phyloP scores from a whole-genome alignment of 2,113 vertebrate genomes.

The Myocastor coypus region DNA sequence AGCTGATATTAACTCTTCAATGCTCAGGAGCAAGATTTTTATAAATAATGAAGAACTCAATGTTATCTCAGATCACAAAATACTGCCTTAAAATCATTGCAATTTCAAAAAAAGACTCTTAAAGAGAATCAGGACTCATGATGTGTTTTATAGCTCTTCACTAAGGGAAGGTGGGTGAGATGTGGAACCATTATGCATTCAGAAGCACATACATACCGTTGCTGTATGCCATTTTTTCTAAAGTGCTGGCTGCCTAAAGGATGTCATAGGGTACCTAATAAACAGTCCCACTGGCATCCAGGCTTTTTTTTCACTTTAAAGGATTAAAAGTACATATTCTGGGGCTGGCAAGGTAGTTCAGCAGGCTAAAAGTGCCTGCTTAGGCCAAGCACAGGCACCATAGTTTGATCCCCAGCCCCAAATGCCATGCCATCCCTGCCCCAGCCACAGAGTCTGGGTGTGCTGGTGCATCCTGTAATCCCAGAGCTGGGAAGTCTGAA shows the following conservation, averaged over 20 bases:
- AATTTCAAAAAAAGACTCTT: slow-evolving; percentile 48
- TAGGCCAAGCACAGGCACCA: too few species aligned
- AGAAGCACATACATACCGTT: neutral
- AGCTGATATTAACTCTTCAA: slow-evolving; percentile 39
- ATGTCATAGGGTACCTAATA: neutral
- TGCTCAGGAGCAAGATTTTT: slow-evolving; percentile 36
- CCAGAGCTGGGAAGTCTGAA: too few species aligned
- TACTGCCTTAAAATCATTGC: neutral
- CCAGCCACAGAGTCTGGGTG: too few species aligned
- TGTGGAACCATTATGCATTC: neutral
- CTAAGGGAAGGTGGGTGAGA: neutral
- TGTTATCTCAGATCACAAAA: slow-evolving; percentile 13
- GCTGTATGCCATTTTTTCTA: neutral
- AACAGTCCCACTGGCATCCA: neutral
- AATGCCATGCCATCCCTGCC: too few species aligned
- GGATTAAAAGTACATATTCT: neutral
- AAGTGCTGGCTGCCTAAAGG: neutral
- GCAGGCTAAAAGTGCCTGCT: too few species aligned
- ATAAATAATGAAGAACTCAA: neutral
- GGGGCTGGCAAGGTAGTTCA: too few species aligned
- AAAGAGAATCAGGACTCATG: neutral
- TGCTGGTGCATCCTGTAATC: too few species aligned
- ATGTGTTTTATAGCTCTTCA: slow-evolving; percentile 16
- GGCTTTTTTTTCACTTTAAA: neutral
- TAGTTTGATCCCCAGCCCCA: too few species aligned